Base-by-base conservation (phyloP, 2,797 vertebrate species). In the Lerista edwardsae region DNA sequence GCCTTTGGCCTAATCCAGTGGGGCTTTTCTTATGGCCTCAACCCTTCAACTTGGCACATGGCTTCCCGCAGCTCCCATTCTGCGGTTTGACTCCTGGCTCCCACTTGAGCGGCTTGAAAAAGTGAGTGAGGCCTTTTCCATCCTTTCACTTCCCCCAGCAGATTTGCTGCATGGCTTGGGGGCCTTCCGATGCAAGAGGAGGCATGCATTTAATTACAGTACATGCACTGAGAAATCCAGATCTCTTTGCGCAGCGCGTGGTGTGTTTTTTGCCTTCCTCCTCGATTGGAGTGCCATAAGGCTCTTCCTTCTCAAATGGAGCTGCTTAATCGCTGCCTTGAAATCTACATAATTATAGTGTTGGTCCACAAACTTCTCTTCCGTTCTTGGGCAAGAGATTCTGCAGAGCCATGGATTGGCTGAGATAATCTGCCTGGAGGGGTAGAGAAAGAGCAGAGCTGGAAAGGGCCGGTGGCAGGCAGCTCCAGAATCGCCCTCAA, bases 401-500 rank as follows among this genome's bases (percentile, higher is more conserved):
- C 7, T 1, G 15, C 6, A 0, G 69, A 1, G 68, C 68, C 3
- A 64, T 0, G 15, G 6, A 21, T 11, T 15, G 1, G 51, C 67
- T 59, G 51, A 51, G 47, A 47, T 34, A 21, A 39, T 81, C 29
- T 57, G 79, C 51, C 79, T 41, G 4, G 17, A 39, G 29, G 75
- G 36, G 10, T 12, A 25, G 44, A 12, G 64, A 23, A 75, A 51
- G 9, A 8, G 39, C 11, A 14, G 27, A 34, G 2, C 2, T 29
- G 31, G 31, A 68, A 1, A 1, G 61, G 9, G 17, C 62, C 7
- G 29, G 3, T 55, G 7, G 71, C 17, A 6, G 8, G 27, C 34
- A 39, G 57, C 6, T 36, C 29, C 57, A 34, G 39, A 19, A 27
- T n/a, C 4, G 5, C 31, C 75, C 11, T 8, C 39, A 76, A 59